Evolutionary conservation across 2,113 vertebrate genomes (phyloP).

Genomic region (Morone chrysops): DNA sequence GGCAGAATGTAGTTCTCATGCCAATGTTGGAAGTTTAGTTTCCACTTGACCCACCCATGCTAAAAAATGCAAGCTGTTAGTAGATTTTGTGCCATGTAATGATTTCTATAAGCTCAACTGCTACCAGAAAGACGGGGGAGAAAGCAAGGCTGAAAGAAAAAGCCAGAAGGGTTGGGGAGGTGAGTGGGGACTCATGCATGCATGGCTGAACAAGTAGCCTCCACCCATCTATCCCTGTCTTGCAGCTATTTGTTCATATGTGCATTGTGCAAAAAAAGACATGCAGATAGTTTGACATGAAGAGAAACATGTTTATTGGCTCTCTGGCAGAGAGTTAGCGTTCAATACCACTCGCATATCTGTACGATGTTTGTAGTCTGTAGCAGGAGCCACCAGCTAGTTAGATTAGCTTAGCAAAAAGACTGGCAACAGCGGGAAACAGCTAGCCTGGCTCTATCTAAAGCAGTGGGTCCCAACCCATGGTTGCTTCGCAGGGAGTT

Average conservation of each 20-base stretch:
- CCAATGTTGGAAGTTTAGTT: conserved; percentile 36
- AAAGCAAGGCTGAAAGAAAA: conserved; percentile 1
- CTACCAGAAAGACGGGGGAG: conserved; percentile 23
- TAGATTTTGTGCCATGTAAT: conserved; percentile 34
- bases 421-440: background rate
- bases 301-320: background rate
- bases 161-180: background rate
- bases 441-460: background rate
- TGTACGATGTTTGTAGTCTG: background rate
- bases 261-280: background rate
- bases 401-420: background rate
- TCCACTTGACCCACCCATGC: conserved; percentile 39
- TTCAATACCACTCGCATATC: background rate
- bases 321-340: too few species aligned
- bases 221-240: conserved; percentile 32
- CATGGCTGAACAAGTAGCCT: conserved; percentile 33
- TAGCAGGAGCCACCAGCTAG: background rate
- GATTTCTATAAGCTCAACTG: conserved; percentile 39
- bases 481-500: too few species aligned
- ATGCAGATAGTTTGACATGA: background rate
- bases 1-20: conserved; percentile 16
- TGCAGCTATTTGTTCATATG: conserved; percentile 3
- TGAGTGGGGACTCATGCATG: conserved; percentile 29
- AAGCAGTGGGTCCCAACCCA: too few species aligned
- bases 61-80: conserved; percentile 44